phyloP scores from a whole-genome alignment of 2,888 invertebrate species.

The Matsumyia berberina region DNA sequence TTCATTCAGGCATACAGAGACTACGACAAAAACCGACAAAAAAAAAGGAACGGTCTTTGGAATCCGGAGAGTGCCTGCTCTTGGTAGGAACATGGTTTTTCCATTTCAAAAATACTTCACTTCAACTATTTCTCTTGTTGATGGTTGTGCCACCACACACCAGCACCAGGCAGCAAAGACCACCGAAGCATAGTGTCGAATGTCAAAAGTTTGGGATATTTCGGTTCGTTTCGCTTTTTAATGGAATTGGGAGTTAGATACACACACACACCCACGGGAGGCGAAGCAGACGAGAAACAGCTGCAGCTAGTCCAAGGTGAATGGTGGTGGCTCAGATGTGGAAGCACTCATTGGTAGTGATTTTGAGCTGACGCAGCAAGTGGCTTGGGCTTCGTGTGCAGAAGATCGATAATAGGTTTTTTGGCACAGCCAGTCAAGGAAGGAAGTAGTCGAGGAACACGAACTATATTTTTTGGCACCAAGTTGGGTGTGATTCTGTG shows the following conservation, averaged over 20 bases:
- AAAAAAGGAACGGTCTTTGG: constrained; percentile 21
- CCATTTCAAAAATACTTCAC: constrained; percentile 50
- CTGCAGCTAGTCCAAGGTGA: constrained; percentile 63
- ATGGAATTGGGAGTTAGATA: constrained; percentile 28
- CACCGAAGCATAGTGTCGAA: constrained; percentile 53
- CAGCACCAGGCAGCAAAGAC: constrained; percentile 5
- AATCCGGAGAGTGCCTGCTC: constrained; percentile 40
- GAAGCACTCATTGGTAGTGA: constrained; percentile 21
- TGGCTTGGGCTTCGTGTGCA: constrained; percentile 34
- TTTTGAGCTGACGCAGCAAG: constrained; percentile 57
- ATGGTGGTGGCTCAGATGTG: constrained; percentile 30
- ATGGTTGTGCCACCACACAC: constrained; percentile 7
- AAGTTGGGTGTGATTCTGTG: constrained; percentile 13
- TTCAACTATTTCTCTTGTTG: constrained; percentile 3
- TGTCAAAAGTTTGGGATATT: constrained; percentile 63
- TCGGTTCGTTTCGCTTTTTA: constrained; percentile 19
- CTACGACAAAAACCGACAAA: background rate
- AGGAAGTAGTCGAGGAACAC: constrained; percentile 6
- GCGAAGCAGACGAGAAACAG: constrained; percentile 31
- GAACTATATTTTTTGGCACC: constrained; percentile 31
- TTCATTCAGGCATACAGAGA: constrained; percentile 41
- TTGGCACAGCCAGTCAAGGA: constrained; percentile 14
- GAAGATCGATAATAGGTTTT: constrained; percentile 61
- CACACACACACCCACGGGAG: background rate
- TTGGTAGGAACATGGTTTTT: constrained; percentile 58